Conservation (phyloP, 2,797 vertebrate genomes). For the Cetoscarus ocellatus region DNA sequence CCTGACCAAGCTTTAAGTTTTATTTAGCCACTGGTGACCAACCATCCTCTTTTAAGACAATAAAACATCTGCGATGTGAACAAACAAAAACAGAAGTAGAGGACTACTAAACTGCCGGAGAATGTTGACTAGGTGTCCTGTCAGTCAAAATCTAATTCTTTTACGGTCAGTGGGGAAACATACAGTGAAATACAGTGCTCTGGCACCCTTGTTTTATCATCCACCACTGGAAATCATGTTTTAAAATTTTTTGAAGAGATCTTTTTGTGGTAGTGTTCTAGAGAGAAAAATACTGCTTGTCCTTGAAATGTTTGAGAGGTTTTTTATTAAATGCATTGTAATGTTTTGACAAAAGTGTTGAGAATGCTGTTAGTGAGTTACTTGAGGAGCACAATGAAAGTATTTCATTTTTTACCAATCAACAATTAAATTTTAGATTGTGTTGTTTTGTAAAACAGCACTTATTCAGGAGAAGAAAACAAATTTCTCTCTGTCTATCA, state of each 20-base stretch:
- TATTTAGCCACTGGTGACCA: too few species aligned
- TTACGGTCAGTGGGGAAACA: too few species aligned
- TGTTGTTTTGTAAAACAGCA: background rate
- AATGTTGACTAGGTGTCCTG: too few species aligned
- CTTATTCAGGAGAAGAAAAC: constrained; percentile 21
- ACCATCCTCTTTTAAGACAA: too few species aligned
- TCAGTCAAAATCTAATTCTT: too few species aligned
- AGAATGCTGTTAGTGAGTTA: background rate
- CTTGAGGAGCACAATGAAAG: background rate
- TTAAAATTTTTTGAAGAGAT: background rate
- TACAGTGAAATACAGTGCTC: too few species aligned
- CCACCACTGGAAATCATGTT: background rate
- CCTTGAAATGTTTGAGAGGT: background rate
- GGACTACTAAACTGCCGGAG: too few species aligned
- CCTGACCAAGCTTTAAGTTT: too few species aligned
- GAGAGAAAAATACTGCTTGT: background rate
- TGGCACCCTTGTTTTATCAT: too few species aligned
- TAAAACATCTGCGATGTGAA: too few species aligned
- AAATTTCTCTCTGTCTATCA: constrained; percentile 4
- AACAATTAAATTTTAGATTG: background rate
- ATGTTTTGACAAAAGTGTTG: background rate
- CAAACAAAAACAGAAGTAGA: too few species aligned
- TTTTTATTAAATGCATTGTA: background rate
- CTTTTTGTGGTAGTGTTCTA: background rate
- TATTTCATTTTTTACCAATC: constrained; percentile 2